Conservation (phyloP, 2,888 invertebrate species). For the Acleris cristana region DNA sequence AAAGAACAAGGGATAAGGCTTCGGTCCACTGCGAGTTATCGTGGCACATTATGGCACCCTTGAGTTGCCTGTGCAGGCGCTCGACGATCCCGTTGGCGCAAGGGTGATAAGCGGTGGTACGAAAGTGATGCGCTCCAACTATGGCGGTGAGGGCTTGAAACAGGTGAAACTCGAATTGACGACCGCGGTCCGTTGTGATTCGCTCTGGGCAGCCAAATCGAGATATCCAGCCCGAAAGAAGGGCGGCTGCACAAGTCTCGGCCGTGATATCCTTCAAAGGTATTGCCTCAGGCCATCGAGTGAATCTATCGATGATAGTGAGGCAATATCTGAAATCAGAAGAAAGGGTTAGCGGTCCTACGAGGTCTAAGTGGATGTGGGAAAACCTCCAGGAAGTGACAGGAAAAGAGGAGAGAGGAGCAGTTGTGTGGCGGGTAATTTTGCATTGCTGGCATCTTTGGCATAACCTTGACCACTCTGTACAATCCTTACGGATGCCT, state of each 20-base stretch:
- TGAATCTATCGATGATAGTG: conserved; percentile 50
- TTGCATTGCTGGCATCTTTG: conserved; percentile 52
- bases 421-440: conserved; percentile 46
- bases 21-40: conserved; percentile 14
- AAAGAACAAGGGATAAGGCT: conserved; percentile 14
- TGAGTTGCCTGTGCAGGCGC: conserved; percentile 54
- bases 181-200: not conserved
- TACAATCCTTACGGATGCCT: conserved; percentile 48
- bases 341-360: conserved; percentile 42
- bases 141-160: not conserved
- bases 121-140: not conserved
- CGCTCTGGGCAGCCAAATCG: conserved; percentile 53
- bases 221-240: conserved; percentile 55
- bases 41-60: conserved; percentile 46
- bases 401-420: conserved; percentile 44
- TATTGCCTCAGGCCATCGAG: conserved; percentile 58
- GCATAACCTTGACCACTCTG: conserved; percentile 48
- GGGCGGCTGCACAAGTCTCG: conserved; percentile 48
- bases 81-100: conserved; percentile 22
- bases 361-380: conserved; percentile 50
- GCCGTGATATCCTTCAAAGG: conserved; percentile 53
- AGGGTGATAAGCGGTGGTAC: conserved; percentile 27
- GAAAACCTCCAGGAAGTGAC: conserved; percentile 47
- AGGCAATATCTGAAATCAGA: conserved; percentile 41
- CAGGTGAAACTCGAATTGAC: conserved; percentile 29